A percentile compares a stretch with the other conserved stretches of the same genome.
Conservation (phyloP, 30 jellyfish, hydroid and myxozoan genomes). For the Calvadosia cruxmelitensis region DNA sequence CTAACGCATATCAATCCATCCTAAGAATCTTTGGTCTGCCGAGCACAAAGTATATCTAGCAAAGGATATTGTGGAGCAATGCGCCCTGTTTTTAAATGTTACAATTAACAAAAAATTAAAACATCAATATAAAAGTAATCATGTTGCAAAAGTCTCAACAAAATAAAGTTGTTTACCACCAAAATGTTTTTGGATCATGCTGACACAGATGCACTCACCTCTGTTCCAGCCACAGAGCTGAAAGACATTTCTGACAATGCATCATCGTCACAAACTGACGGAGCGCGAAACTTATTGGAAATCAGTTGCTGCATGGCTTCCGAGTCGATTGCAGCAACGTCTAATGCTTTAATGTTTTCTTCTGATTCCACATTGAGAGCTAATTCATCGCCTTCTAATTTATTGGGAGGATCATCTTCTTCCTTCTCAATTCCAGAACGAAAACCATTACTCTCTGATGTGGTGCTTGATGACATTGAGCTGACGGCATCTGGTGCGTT, state of each 20-base stretch:
- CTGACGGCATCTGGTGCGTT: neutral
- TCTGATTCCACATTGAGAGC: neutral
- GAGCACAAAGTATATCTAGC: no score
- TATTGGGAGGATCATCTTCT: neutral
- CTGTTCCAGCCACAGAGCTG: neutral
- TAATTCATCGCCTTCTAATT: neutral
- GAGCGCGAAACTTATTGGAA: neutral
- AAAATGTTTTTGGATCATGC: no score
- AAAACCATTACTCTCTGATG: neutral
- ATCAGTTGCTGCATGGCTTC: neutral
- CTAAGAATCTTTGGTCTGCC: no score
- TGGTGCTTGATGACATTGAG: neutral
- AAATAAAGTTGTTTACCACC: no score
- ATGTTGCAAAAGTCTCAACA: no score
- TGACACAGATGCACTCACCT: neutral
- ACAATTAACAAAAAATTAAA: no score
- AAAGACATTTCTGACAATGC: neutral
- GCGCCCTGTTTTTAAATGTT: no score
- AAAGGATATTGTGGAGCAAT: no score
- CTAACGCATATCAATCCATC: no score
- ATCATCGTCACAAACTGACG: neutral
- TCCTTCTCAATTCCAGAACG: neutral
- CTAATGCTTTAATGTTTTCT: neutral
- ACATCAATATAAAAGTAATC: no score
- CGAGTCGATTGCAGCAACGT: neutral